A percentile compares a stretch with the other conserved stretches of the same genome.
phyloP scores from a whole-genome alignment of 2,888 invertebrate genomes.

The Bruchidius siliquastri region DNA sequence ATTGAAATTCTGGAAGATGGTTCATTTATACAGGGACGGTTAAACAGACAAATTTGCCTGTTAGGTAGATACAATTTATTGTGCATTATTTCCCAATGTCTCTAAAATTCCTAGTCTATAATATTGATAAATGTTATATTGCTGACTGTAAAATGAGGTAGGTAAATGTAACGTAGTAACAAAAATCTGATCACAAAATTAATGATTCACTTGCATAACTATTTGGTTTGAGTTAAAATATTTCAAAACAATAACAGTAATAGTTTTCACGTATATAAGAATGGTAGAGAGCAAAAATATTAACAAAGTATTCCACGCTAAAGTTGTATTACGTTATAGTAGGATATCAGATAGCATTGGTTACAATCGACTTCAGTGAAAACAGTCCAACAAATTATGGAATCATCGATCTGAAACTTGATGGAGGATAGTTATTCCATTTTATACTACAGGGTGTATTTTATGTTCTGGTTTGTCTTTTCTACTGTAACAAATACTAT shows the following conservation, averaged over 20 bases:
- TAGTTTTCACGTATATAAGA: not conserved
- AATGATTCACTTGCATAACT: not conserved
- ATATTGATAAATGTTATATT: not conserved
- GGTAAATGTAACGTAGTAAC: conserved; percentile 25
- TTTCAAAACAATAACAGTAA: not conserved
- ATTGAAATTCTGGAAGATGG: too few relatives aligned
- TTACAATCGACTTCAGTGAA: not conserved
- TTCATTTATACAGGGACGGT: too few relatives aligned
- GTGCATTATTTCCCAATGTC: not conserved
- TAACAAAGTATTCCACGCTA: conserved; percentile 2
- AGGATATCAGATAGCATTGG: not conserved
- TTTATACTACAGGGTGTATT: too few relatives aligned
- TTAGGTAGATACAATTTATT: too few relatives aligned
- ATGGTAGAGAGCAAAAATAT: not conserved
- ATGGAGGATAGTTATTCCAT: too few relatives aligned
- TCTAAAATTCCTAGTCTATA: not conserved
- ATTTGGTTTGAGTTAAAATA: not conserved
- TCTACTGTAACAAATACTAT: not conserved
- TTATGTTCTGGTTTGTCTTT: too few relatives aligned
- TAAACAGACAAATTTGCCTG: too few relatives aligned
- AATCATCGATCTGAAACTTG: too few relatives aligned
- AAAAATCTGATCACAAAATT: not conserved
- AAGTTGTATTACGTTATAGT: conserved; percentile 1
- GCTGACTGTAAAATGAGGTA: conserved; percentile 32
- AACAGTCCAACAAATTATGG: too few relatives aligned